phyloP scores from a whole-genome alignment of 2,888 invertebrate genomes.

The Baronia brevicornis region DNA sequence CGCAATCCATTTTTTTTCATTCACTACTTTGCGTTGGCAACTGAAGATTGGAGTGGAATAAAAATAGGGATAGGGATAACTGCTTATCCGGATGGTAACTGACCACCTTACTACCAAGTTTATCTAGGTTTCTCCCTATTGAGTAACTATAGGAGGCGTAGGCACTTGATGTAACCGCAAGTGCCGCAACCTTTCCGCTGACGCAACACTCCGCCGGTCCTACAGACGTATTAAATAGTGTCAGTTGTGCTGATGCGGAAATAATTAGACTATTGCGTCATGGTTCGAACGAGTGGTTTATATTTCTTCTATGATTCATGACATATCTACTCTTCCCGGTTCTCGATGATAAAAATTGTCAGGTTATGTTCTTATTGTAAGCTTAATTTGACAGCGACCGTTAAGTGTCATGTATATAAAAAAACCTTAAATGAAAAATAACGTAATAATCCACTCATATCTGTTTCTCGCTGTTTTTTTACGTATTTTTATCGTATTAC shows the following conservation, averaged over 20 bases:
- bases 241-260: slow-evolving; percentile 53
- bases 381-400: too few species aligned
- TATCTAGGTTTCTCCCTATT: slow-evolving; percentile 33
- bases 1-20: too few species aligned
- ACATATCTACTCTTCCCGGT: too few species aligned
- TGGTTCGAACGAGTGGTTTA: slow-evolving; percentile 23
- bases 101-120: slow-evolving; percentile 32
- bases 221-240: slow-evolving; percentile 47
- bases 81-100: slow-evolving; percentile 17
- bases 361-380: too few species aligned
- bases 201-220: slow-evolving; percentile 53
- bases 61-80: not conserved
- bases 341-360: too few species aligned
- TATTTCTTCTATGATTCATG: slow-evolving; percentile 9
- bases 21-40: too few species aligned
- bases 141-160: slow-evolving; percentile 47
- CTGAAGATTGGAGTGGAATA: too few species aligned
- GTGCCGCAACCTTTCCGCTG: slow-evolving; percentile 65
- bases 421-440: too few species aligned
- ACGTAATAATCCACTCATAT: too few species aligned
- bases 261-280: slow-evolving; percentile 54
- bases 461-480: too few species aligned
- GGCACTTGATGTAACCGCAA: slow-evolving; percentile 60
- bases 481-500: too few species aligned
- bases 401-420: too few species aligned